Evolutionary conservation across 2,797 vertebrate species (phyloP), one percentile per base, ranked within the genome.

Genomic region (Cottoperca gobio): DNA sequence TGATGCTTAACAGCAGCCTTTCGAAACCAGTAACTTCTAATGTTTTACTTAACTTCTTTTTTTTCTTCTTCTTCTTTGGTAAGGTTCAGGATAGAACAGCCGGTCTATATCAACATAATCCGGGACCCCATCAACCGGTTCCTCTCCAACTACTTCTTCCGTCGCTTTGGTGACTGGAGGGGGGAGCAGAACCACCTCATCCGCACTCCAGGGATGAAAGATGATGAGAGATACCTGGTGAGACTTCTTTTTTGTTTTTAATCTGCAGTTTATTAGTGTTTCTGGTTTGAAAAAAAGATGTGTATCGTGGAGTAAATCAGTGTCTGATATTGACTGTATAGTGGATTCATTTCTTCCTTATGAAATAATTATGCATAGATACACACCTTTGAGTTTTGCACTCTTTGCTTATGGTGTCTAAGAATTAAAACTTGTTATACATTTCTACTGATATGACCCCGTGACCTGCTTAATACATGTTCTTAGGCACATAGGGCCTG

Each of bases 101-200:
- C 98, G 0, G 97, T 98, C 66, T 98, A 99, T 83, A 97, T 99
- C 90, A 99, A 99, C 91, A 99, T 99, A 79, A 99, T 99, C 79
- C 94, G 98, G 88, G 98, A 99, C 85, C 98, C 98, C 1, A 97
- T 99, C 82, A 99, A 93, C 89, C 94, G 98, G 28, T 99, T 99
- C 92, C 93, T 99, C 40, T 99, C 98, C 57, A 99, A 99, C 93
- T 99, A 99, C 89, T 99, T 99, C 91, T 99, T 99, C 91, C 97
- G 98, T 11, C 97, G 98, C 45, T 99, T 99, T 0, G 98, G 98
- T 69, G 98, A 99, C 93, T 99, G 98, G 97, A 95, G 98, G 92
- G 97, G 97, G 5, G 98, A 99, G 84, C 98, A 99, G 94, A 99
- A 98, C 93, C 98, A 99, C 92, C 96, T 99, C 93, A 95, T 99